Evolutionary conservation across 2,797 vertebrate genomes (phyloP).

Genomic region (Periparus ater): DNA sequence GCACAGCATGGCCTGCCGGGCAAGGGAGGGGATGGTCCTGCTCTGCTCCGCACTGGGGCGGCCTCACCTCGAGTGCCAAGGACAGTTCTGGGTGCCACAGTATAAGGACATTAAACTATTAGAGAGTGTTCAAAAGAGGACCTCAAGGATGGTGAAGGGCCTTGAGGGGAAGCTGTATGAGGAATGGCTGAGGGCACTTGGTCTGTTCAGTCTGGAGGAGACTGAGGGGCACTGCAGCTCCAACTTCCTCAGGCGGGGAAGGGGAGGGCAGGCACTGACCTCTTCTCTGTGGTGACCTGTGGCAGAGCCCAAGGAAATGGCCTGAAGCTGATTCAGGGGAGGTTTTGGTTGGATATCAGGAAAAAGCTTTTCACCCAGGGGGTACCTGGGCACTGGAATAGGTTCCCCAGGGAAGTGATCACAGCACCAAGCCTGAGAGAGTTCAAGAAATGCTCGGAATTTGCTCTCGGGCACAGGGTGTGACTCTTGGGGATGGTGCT

Average conservation of each 20-base stretch:
- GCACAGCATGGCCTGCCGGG: accelerated
- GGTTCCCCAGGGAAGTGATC: neutral
- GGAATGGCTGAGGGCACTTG: neutral
- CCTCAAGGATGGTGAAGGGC: accelerated
- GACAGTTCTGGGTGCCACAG: accelerated
- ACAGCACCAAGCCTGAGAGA: no score
- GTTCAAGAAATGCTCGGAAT: neutral
- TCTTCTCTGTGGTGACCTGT: neutral
- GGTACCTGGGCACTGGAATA: accelerated
- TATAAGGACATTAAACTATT: neutral
- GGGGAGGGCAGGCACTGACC: neutral
- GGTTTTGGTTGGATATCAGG: no score
- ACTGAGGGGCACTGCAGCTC: no score
- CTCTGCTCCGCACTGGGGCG: accelerated
- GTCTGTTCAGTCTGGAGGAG: neutral
- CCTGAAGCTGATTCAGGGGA: neutral
- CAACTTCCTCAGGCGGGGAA: accelerated
- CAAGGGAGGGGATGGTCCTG: accelerated
- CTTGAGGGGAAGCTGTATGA: accelerated
- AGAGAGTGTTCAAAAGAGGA: neutral
- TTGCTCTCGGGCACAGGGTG: accelerated
- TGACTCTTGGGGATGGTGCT: neutral
- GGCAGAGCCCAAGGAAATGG: neutral
- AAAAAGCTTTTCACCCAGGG: neutral
- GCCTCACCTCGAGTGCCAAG: accelerated